Conservation (phyloP, 2,888 invertebrate species). For the Ophion costatus region DNA sequence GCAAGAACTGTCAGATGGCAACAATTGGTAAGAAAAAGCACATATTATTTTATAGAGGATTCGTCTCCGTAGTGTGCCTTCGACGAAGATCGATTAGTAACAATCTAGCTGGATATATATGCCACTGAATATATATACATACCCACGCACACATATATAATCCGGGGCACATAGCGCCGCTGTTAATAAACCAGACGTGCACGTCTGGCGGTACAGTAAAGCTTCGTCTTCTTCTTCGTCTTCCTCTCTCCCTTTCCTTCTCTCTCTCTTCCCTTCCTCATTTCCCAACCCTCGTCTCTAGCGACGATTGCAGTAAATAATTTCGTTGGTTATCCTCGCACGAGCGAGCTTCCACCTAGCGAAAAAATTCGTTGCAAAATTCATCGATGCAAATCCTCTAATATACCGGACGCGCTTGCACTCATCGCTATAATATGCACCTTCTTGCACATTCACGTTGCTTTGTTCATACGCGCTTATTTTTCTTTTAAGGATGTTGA, state of each 20-base stretch:
- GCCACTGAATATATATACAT: neutral
- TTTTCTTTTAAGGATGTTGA: neutral
- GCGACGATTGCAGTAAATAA: constrained; percentile 64
- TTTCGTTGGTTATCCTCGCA: constrained; percentile 64
- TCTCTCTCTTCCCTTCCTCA: neutral
- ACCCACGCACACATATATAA: neutral
- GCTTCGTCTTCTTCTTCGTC: constrained; percentile 37
- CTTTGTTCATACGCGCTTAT: constrained; percentile 1
- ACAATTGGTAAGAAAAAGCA: constrained; percentile 11
- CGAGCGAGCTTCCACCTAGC: constrained; percentile 39
- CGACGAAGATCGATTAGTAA: constrained; percentile 57
- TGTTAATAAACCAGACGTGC: constrained; percentile 61
- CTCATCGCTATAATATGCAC: neutral
- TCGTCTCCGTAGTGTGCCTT: constrained; percentile 14
- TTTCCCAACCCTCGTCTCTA: constrained; percentile 41
- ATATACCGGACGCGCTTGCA: neutral
- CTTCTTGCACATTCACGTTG: neutral
- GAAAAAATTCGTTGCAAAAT: constrained; percentile 38
- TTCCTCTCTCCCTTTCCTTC: neutral
- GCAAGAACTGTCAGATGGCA: neutral
- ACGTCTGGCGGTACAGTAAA: constrained; percentile 50
- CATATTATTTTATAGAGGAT: constrained; percentile 40
- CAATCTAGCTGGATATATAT: constrained; percentile 30
- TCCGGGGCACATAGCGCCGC: constrained; percentile 33
- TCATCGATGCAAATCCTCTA: constrained; percentile 39